Evolutionary conservation across 2,797 vertebrate genomes (phyloP).

Genomic region (Sebastolobus altivelis): DNA sequence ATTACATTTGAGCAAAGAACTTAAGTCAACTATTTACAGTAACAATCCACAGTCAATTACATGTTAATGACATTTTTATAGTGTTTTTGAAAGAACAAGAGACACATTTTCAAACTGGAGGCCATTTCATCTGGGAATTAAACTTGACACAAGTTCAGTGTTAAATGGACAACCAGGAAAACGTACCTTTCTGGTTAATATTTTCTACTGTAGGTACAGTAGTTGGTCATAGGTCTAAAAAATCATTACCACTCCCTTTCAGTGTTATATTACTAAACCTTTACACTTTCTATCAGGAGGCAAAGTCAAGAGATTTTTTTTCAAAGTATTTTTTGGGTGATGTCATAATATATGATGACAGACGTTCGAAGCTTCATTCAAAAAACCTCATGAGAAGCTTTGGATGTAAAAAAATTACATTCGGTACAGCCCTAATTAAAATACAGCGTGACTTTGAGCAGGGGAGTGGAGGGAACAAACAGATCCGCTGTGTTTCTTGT

Average conservation of each 20-base stretch:
- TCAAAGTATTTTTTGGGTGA: too few relatives aligned
- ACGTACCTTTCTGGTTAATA: slow-evolving; percentile 22
- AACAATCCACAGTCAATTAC: background rate
- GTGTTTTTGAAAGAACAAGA: background rate
- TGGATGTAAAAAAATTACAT: too few relatives aligned
- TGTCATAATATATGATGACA: too few relatives aligned
- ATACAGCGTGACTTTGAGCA: too few relatives aligned
- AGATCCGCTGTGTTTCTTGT: too few relatives aligned
- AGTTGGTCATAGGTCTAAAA: background rate
- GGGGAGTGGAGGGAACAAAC: too few relatives aligned
- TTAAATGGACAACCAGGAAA: background rate
- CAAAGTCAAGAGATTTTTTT: background rate
- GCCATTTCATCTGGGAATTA: background rate
- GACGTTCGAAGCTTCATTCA: too few relatives aligned
- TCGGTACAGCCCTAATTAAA: too few relatives aligned
- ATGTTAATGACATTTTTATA: background rate
- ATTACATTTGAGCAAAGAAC: background rate
- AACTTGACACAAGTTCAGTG: background rate
- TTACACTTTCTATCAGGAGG: background rate
- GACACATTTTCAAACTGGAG: background rate
- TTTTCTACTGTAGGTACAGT: background rate
- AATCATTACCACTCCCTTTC: background rate
- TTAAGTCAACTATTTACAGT: background rate
- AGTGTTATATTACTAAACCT: background rate
- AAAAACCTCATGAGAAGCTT: too few relatives aligned